Percentiles rank a stretch among this genome's conserved stretches.
Evolutionary conservation across 2,888 invertebrate species (phyloP).

Genomic region (Oxytorus armatus): DNA sequence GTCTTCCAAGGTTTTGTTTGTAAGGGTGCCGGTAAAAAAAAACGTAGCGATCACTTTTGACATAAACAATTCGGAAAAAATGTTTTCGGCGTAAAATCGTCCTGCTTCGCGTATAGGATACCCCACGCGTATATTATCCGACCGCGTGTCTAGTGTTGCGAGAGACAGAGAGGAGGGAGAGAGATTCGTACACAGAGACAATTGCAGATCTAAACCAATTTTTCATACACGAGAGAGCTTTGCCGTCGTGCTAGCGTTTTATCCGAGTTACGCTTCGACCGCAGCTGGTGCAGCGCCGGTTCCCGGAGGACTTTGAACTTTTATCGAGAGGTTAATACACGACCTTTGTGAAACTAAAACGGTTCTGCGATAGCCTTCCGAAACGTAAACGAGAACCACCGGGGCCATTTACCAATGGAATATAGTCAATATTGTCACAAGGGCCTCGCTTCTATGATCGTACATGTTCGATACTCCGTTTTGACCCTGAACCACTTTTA

Average conservation of each 20-base stretch:
- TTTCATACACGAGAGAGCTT: conserved; percentile 47
- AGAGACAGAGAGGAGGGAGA: conserved; percentile 13
- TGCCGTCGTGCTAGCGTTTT: conserved; percentile 43
- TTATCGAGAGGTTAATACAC: conserved; percentile 63
- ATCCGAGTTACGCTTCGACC: conserved; percentile 21
- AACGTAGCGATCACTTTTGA: too few relatives aligned
- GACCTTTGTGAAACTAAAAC: conserved; percentile 66
- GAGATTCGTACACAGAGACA: conserved; percentile 31
- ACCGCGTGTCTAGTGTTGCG: too few relatives aligned
- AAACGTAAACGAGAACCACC: conserved; percentile 43
- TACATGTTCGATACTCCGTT: conserved; percentile 25
- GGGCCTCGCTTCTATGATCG: not conserved
- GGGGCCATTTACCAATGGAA: conserved; percentile 11
- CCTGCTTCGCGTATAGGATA: too few relatives aligned
- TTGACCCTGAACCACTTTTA: not conserved
- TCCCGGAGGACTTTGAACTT: conserved; percentile 60
- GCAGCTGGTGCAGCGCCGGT: conserved; percentile 38
- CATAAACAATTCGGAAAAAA: too few relatives aligned
- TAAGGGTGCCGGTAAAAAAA: too few relatives aligned
- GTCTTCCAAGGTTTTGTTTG: too few relatives aligned
- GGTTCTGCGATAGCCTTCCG: conserved; percentile 49
- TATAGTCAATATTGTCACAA: too few relatives aligned
- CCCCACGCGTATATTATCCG: too few relatives aligned
- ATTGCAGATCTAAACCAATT: conserved; percentile 53
- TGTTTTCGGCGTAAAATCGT: too few relatives aligned